Conservation (phyloP, 1,140 invertebrate genomes). For the Brachionus angularis region DNA sequence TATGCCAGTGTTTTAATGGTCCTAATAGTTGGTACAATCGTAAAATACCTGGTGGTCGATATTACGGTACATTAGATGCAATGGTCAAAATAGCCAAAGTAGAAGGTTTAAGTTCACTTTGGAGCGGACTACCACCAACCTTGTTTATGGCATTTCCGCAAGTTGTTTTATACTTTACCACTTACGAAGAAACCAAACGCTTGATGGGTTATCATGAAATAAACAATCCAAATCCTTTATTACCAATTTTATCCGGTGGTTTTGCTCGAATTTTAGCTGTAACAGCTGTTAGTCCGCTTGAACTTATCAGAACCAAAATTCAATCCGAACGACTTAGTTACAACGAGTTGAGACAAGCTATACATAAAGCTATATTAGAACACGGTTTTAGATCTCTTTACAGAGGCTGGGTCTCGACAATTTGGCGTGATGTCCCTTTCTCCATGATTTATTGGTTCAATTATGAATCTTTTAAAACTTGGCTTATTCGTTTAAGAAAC, state of each 20-base stretch:
- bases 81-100: slow-evolving; percentile 30
- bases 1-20: slow-evolving; percentile 40
- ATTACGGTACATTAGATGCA: slow-evolving; percentile 33
- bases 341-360: not conserved
- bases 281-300: slow-evolving; percentile 13
- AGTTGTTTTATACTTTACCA: slow-evolving; percentile 41
- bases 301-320: slow-evolving; percentile 38
- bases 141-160: slow-evolving; percentile 31
- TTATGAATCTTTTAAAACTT: slow-evolving; percentile 36
- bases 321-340: slow-evolving; percentile 43
- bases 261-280: slow-evolving; percentile 22
- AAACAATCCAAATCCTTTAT: not conserved
- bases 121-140: slow-evolving; percentile 34
- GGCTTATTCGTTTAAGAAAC: not conserved
- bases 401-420: slow-evolving; percentile 21
- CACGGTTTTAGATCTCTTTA: slow-evolving; percentile 12
- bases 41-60: slow-evolving; percentile 33
- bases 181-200: slow-evolving; percentile 23
- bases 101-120: slow-evolving; percentile 34
- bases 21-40: slow-evolving; percentile 39
- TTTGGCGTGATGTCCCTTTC: slow-evolving; percentile 42
- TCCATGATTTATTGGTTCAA: slow-evolving; percentile 44
- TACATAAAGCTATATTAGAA: not conserved
- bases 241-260: slow-evolving; percentile 4
- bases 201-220: not conserved